Evolutionary conservation across 2,888 invertebrate species (phyloP).

Genomic region (Eustalomyia histrio): DNA sequence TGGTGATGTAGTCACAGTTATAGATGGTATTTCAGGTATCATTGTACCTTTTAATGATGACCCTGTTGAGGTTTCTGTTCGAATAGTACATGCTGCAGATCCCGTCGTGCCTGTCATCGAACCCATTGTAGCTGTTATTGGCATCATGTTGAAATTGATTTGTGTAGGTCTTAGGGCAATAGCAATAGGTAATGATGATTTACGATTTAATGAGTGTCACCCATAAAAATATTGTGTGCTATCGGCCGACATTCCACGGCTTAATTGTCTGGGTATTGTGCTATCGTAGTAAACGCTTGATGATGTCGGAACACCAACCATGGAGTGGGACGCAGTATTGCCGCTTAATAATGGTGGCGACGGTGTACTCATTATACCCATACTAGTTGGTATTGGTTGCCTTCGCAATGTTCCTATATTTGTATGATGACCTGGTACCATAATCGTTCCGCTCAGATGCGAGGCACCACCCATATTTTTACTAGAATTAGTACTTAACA

Average conservation of each 20-base stretch:
- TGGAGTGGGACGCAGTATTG: conserved; percentile 66
- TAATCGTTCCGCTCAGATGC: conserved; percentile 75
- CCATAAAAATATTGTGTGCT: conserved; percentile 76
- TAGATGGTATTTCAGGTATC: conserved; percentile 74
- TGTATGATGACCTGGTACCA: conserved; percentile 76
- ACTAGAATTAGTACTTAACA: conserved; percentile 73
- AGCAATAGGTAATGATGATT: conserved; percentile 74
- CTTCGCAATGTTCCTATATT: conserved; percentile 76
- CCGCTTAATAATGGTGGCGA: conserved; percentile 69
- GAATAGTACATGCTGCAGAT: conserved; percentile 37
- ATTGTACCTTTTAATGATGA: conserved; percentile 64
- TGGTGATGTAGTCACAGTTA: conserved; percentile 74
- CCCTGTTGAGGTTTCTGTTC: conserved; percentile 72
- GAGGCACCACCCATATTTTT: conserved; percentile 70
- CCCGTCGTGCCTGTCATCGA: conserved; percentile 57
- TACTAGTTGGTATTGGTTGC: conserved; percentile 76
- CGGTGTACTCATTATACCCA: conserved; percentile 72
- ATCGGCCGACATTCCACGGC: conserved; percentile 74
- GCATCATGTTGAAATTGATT: conserved; percentile 73
- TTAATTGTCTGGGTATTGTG: conserved; percentile 75
- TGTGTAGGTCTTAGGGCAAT: conserved; percentile 73
- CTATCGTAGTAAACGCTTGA: conserved; percentile 76
- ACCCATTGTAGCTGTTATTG: conserved; percentile 74
- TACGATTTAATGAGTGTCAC: conserved; percentile 78
- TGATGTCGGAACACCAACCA: conserved; percentile 70